Evolutionary conservation across 2,888 invertebrate species (phyloP), one percentile per base, ranked within the genome.

Genomic region (Ophraella communa): DNA sequence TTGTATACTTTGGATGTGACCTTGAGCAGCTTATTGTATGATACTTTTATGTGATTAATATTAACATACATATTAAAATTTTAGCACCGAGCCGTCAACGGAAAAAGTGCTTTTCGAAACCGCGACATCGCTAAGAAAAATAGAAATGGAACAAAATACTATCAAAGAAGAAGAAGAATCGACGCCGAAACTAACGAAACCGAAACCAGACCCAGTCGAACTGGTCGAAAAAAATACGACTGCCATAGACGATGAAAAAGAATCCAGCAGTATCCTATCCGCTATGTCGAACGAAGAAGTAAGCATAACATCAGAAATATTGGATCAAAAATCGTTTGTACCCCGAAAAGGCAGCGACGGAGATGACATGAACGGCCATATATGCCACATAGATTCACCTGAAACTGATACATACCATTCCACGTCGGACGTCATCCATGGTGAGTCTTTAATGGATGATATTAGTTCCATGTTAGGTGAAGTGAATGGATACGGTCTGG

Each of bases 301-400:
- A 77, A 91, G 90, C 80, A 85, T 91, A 72, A 86, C 87, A 58
- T 90, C 90, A 2, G 91, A 91, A 78, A 87, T 89, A 33, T 84
- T 88, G 51, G 85, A 85, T 61, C 76, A 79, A 63, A 81, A 81
- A 70, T 80, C 82, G 10, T 83, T 81, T 70, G 78, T 80, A 62
- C 81, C 82, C 2, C 73, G 80, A 24, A 81, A 83, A 62, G 85
- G 85, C 55, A 83, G 83, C 14, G 81, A 83, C 62, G 83, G 82
- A 17, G 83, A 83, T 70, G 83, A 83, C 69, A 64, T 80, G 45
- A 83, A 83, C 76, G 87, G 87, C 70, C 84, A 84, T 57, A 90
- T 93, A 55, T 88, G 89, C 10, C 93, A 94, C 76, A 93, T 93
- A 58, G 93, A 94, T 78, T 93, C 93, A 0, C 92, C 93, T 0